Conservation (phyloP, 2,888 invertebrate species). For the Caenorhabditis parvicauda region DNA sequence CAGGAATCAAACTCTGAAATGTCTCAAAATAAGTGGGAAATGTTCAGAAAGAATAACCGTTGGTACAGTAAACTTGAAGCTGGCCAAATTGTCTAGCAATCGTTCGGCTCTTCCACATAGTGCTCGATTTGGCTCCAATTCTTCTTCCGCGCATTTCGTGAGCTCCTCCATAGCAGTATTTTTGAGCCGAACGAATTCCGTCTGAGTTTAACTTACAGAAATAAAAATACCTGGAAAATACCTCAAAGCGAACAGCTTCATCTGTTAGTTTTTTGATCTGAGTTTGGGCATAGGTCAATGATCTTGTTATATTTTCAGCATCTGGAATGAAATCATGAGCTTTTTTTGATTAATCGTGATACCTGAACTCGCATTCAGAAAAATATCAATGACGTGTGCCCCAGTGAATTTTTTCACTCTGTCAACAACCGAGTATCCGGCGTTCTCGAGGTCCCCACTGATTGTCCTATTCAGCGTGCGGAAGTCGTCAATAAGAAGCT, state of each 20-base stretch:
- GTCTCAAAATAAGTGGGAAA: no score
- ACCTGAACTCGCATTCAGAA: constrained; percentile 42
- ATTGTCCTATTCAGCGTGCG: constrained; percentile 45
- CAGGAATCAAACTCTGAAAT: constrained; percentile 35
- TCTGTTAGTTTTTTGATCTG: neutral
- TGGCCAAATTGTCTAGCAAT: constrained; percentile 39
- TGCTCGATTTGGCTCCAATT: constrained; percentile 44
- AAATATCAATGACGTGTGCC: constrained; percentile 49
- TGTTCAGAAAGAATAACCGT: constrained; percentile 18
- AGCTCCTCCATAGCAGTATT: constrained; percentile 46
- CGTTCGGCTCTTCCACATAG: constrained; percentile 46
- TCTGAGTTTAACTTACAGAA: no score
- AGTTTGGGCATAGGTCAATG: neutral
- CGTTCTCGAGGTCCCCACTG: constrained; percentile 31
- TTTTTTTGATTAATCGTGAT: neutral
- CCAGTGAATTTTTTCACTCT: constrained; percentile 52
- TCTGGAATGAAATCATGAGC: neutral
- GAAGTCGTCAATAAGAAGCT: constrained; percentile 56
- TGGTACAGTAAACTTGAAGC: constrained; percentile 34
- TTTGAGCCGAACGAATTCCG: constrained; percentile 42
- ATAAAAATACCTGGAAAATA: neutral
- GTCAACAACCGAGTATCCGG: constrained; percentile 47
- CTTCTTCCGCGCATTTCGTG: constrained; percentile 33
- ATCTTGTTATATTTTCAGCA: neutral
- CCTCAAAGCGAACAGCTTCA: constrained; percentile 2